A percentile compares a stretch with the other conserved stretches of the same genome.
phyloP scores from a whole-genome alignment of 2,797 vertebrate genomes.

The Hypotaenidia okinawae region DNA sequence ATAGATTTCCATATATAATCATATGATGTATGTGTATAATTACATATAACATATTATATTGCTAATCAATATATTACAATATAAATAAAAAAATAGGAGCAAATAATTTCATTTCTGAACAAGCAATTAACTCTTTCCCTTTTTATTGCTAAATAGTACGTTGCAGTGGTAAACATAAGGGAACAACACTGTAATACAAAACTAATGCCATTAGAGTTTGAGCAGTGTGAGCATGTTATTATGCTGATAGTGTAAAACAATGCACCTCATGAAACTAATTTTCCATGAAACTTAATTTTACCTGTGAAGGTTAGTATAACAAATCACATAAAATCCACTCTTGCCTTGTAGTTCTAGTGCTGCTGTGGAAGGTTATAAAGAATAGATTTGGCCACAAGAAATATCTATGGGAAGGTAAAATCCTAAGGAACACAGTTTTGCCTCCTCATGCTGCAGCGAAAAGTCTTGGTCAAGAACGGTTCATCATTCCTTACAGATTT shows the following conservation, averaged over 20 bases:
- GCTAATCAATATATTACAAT: background rate
- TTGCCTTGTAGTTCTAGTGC: background rate
- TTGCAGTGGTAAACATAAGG: background rate
- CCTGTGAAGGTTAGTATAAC: background rate
- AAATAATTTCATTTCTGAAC: background rate
- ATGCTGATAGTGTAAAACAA: background rate
- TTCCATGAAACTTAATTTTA: background rate
- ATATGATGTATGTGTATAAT: background rate
- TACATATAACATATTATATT: background rate
- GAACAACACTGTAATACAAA: background rate
- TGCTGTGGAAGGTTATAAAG: background rate
- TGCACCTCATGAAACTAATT: background rate
- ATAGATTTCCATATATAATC: background rate
- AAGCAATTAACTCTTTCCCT: background rate
- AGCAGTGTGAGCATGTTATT: background rate
- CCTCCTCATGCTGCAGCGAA: background rate
- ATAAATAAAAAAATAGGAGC: background rate
- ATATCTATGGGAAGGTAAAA: background rate
- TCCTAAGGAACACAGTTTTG: background rate
- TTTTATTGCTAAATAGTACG: background rate
- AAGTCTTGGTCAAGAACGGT: background rate
- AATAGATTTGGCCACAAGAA: background rate
- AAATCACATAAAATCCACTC: background rate
- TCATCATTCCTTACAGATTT: conserved; percentile 24
- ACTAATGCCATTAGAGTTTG: background rate